Evolutionary conservation across 2,113 vertebrate species (phyloP).

Genomic region (Hemichromis elongatus): DNA sequence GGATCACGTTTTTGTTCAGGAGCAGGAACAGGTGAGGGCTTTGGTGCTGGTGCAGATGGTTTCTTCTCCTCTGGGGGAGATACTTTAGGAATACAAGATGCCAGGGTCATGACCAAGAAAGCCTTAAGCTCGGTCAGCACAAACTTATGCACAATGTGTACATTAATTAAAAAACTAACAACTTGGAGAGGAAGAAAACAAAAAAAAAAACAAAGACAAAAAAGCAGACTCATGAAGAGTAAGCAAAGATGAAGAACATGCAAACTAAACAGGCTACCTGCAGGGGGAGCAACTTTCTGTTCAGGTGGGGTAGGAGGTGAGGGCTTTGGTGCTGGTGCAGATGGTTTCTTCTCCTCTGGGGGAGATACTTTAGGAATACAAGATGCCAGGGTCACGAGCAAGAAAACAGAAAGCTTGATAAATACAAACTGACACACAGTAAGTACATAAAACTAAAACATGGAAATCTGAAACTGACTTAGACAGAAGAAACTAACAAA

Average conservation of each 20-base stretch:
- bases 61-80: conserved; percentile 41
- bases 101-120: conserved; percentile 9
- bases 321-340: conserved; percentile 12
- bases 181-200: not conserved
- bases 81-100: conserved; percentile 35
- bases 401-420: not conserved
- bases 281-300: not conserved
- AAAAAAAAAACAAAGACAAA: not conserved
- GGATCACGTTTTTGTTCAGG: not conserved
- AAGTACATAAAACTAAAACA: not conserved
- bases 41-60: not conserved
- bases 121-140: not conserved
- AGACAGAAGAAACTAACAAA: not conserved
- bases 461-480: not conserved
- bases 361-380: conserved; percentile 34
- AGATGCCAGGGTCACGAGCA: conserved; percentile 19
- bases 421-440: not conserved
- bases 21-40: not conserved
- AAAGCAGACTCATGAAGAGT: not conserved
- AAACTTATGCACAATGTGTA: not conserved
- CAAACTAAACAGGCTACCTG: conserved; percentile 1
- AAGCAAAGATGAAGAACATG: not conserved
- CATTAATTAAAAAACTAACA: not conserved
- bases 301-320: too few relatives aligned
- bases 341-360: conserved; percentile 35